These are phyloP conservation scores for Pseudopipra pipra DNA, from an alignment of 2,113 vertebrate genomes.

Conservation along the genomic window DNA sequence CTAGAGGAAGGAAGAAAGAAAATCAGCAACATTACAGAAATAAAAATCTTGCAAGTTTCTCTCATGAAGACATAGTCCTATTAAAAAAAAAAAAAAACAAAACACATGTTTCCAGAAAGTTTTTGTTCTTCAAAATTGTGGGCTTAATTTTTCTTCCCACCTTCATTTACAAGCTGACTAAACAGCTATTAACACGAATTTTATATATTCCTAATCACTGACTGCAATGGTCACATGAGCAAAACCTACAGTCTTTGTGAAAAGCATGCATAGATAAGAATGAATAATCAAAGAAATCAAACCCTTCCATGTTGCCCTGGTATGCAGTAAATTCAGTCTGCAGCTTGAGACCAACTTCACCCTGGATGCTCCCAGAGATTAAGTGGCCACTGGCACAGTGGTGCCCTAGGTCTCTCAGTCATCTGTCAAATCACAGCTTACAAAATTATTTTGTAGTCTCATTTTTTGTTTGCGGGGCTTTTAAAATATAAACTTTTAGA, in stretches of 20 bases:
- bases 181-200: background rate
- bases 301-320: background rate
- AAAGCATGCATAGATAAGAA: background rate
- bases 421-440: background rate
- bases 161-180: background rate
- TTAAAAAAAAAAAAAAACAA: background rate
- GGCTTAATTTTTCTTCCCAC: background rate
- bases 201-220: background rate
- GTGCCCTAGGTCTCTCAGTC: background rate
- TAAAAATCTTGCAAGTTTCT: background rate
- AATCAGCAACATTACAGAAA: background rate
- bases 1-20: slow-evolving; percentile 66
- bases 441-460: background rate
- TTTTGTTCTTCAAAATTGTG: background rate
- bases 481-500: background rate
- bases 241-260: background rate
- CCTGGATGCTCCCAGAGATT: background rate
- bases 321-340: background rate
- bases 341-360: background rate
- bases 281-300: background rate
- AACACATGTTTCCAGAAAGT: background rate
- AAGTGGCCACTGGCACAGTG: background rate
- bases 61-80: background rate
- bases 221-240: background rate
- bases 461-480: background rate